These are phyloP conservation scores for Halcyon chelicuti DNA, from an alignment of 2,797 vertebrate species.

Conservation along the genomic window DNA sequence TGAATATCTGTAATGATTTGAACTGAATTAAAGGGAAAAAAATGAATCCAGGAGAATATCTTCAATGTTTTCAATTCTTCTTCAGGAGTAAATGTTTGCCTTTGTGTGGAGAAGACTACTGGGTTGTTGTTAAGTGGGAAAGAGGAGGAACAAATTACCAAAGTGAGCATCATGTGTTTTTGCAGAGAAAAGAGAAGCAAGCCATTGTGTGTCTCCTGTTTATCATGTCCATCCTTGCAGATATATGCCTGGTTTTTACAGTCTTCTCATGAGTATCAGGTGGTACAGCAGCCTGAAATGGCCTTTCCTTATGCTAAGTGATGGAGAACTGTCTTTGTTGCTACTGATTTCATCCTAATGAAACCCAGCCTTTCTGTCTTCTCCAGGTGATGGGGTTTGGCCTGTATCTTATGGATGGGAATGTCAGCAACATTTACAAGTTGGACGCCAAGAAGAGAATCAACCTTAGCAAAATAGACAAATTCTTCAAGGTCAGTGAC, in stretches of 20 bases:
- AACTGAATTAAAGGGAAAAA: neutral
- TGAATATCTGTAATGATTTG: neutral
- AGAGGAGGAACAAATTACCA: neutral
- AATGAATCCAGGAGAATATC: neutral
- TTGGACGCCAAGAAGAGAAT: conserved; percentile 91
- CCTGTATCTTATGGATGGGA: conserved; percentile 91
- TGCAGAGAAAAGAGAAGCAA: neutral
- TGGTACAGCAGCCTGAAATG: neutral
- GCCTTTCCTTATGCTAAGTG: neutral
- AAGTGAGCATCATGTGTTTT: neutral
- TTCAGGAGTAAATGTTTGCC: neutral
- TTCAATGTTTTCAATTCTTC: neutral
- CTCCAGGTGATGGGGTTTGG: conserved; percentile 90
- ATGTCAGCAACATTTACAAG: conserved; percentile 91
- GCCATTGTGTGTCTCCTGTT: neutral
- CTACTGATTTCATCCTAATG: neutral
- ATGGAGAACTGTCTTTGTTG: neutral
- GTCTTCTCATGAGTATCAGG: neutral
- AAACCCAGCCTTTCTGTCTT: neutral
- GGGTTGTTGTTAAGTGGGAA: neutral
- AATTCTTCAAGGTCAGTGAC: conserved; percentile 88
- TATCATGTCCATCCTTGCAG: neutral
- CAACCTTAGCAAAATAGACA: conserved; percentile 91
- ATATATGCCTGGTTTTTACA: neutral
- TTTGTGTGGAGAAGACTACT: neutral